phyloP scores from a whole-genome alignment of 2,113 vertebrate genomes.

The Myrmophylax atrothorax region DNA sequence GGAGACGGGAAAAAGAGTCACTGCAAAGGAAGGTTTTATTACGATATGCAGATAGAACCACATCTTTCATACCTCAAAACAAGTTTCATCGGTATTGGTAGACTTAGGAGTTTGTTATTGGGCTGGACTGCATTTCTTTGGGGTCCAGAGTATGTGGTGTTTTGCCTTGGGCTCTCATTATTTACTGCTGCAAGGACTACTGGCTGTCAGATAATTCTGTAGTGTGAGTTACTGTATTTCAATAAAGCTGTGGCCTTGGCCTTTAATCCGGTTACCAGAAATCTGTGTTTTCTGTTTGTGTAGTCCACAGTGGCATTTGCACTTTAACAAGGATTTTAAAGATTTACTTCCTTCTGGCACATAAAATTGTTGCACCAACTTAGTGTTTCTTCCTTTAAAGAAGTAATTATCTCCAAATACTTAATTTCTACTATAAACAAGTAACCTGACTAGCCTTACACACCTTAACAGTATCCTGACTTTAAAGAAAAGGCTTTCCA shows the following conservation, averaged over 20 bases:
- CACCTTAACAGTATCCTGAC: neutral
- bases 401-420: neutral
- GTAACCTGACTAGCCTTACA: neutral
- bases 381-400: neutral
- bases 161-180: conserved; percentile 21
- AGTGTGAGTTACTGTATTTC: conserved; percentile 41
- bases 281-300: neutral
- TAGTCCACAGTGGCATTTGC: neutral
- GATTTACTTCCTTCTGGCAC: neutral
- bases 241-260: conserved; percentile 48
- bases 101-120: neutral
- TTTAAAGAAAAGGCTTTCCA: neutral
- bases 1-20: neutral
- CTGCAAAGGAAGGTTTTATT: neutral
- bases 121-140: neutral
- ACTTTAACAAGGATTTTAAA: conserved; percentile 5
- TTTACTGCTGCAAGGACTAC: conserved; percentile 28
- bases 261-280: neutral
- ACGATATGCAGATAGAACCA: neutral
- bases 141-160: neutral
- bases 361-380: neutral
- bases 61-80: neutral
- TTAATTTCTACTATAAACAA: neutral
- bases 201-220: conserved; percentile 35
- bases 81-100: neutral